These are phyloP conservation scores for Acropternis orthonyx DNA, from an alignment of 2,797 vertebrate species.

Conservation along the genomic window DNA sequence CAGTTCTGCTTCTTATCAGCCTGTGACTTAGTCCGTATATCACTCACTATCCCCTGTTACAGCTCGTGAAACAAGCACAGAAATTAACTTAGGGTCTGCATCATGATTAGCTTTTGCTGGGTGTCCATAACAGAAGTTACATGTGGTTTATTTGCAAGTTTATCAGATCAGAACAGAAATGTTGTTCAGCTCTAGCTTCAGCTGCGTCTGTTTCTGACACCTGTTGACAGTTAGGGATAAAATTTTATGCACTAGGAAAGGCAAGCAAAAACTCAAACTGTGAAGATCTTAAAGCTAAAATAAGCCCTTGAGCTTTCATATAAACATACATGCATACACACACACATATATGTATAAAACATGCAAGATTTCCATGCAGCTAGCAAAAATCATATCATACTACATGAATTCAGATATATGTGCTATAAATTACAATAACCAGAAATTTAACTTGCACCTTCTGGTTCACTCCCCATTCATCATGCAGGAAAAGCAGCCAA, in stretches of 20 bases:
- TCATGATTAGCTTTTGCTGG: neutral
- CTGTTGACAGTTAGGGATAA: constrained; percentile 52
- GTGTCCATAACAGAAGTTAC: neutral
- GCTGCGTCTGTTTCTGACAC: constrained; percentile 50
- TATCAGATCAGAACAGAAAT: constrained; percentile 52
- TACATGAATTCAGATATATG: neutral
- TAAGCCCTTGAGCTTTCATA: neutral
- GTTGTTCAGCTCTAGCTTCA: constrained; percentile 14
- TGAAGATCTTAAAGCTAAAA: neutral
- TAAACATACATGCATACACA: neutral
- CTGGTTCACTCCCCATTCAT: neutral
- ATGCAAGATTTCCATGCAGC: neutral
- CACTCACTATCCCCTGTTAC: neutral
- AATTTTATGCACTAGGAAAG: constrained; percentile 17
- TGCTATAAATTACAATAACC: neutral
- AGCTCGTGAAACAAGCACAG: neutral
- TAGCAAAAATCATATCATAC: neutral
- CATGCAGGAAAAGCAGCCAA: neutral
- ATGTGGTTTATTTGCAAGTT: constrained; percentile 33
- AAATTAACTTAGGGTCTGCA: neutral
- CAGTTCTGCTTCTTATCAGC: constrained; percentile 1
- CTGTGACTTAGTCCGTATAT: neutral
- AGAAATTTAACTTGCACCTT: neutral
- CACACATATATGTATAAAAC: neutral
- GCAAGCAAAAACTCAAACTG: neutral